Evolutionary conservation across 2,888 invertebrate genomes (phyloP).

Genomic region (Drosophila dives): DNA sequence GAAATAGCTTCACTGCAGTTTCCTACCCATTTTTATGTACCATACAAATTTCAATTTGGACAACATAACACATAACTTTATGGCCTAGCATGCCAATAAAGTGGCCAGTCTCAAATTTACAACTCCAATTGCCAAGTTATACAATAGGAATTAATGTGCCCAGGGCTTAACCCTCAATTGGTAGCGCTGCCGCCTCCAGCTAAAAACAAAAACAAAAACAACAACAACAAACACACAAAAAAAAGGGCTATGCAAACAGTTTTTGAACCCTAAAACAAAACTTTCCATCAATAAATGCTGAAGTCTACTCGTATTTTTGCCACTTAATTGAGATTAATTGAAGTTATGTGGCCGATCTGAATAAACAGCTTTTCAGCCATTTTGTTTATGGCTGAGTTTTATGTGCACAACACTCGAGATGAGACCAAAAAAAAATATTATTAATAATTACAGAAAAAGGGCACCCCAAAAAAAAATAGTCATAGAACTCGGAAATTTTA

Average conservation of each 20-base stretch:
- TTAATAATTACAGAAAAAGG: constrained; percentile 66
- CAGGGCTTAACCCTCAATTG: constrained; percentile 70
- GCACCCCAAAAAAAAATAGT: constrained; percentile 69
- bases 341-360: constrained; percentile 69
- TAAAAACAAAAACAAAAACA: constrained; percentile 3
- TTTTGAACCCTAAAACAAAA: constrained; percentile 56
- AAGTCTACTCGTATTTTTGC: constrained; percentile 61
- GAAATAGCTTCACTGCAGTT: background rate
- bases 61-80: constrained; percentile 38
- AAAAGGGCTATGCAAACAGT: constrained; percentile 62
- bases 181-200: constrained; percentile 34
- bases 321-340: constrained; percentile 81
- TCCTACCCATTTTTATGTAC: background rate
- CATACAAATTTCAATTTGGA: constrained; percentile 30
- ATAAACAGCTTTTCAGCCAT: constrained; percentile 75
- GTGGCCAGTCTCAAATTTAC: constrained; percentile 31
- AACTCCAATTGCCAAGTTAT: constrained; percentile 46
- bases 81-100: constrained; percentile 52
- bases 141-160: constrained; percentile 68
- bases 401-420: constrained; percentile 61
- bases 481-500: constrained; percentile 59
- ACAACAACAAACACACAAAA: constrained; percentile 1
- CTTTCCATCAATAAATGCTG: constrained; percentile 42
- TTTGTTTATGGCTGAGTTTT: constrained; percentile 73
- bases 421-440: constrained; percentile 53